These are phyloP conservation scores for Anniella stebbinsi DNA, from an alignment of 2,797 vertebrate genomes.

Conservation along the genomic window DNA sequence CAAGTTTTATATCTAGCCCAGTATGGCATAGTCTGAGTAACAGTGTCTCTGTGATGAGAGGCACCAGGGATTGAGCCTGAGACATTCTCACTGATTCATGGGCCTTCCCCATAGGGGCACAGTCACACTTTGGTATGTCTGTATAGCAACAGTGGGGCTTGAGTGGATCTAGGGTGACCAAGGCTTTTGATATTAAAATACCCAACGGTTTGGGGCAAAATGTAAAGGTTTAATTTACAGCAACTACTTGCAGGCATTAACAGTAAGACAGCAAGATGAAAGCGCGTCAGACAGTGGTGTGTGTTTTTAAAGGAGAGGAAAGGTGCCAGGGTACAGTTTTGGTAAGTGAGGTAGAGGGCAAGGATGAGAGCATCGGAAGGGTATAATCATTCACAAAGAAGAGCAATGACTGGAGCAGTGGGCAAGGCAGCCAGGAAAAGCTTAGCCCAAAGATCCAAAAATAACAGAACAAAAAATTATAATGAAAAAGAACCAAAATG, in stretches of 20 bases:
- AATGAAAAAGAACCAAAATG: not conserved
- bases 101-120: too few relatives aligned
- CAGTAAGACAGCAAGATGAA: not conserved
- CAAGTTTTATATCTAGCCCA: too few relatives aligned
- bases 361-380: constrained; percentile 11
- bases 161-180: too few relatives aligned
- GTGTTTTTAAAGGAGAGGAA: too few relatives aligned
- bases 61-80: too few relatives aligned
- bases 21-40: too few relatives aligned
- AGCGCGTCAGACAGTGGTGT: not conserved
- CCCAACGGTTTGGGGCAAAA: not conserved
- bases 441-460: constrained; percentile 5
- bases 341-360: not conserved
- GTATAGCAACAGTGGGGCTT: too few relatives aligned
- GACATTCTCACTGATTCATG: too few relatives aligned
- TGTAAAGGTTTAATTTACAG: not conserved
- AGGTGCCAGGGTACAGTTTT: not conserved
- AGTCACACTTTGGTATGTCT: too few relatives aligned
- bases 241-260: not conserved
- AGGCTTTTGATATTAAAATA: not conserved
- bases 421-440: constrained; percentile 1
- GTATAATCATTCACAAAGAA: constrained; percentile 10
- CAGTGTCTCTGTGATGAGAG: too few relatives aligned
- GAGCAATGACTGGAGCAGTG: not conserved
- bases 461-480: not conserved